Percentiles rank a stretch among this genome's conserved stretches.
Evolutionary conservation across 2,797 vertebrate genomes (phyloP).

Genomic region (Caiman crocodilus): DNA sequence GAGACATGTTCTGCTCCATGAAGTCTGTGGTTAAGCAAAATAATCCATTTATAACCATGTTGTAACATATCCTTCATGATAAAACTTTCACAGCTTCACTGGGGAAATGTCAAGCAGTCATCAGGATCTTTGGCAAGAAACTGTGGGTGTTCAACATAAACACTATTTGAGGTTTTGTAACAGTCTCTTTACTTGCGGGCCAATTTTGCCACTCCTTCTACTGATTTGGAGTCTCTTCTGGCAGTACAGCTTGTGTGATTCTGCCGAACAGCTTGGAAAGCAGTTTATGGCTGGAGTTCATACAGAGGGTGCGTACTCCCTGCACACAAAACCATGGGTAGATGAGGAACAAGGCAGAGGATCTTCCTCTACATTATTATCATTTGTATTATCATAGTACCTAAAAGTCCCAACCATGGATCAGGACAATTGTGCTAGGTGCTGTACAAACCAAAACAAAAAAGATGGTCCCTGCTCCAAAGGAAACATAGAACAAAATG

Average conservation of each 20-base stretch:
- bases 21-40: not conserved
- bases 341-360: not conserved
- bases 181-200: not conserved
- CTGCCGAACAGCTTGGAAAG: not conserved
- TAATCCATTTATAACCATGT: not conserved
- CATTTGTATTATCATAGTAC: not conserved
- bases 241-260: not conserved
- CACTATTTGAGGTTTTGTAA: not conserved
- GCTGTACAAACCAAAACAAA: not conserved
- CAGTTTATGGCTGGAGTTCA: fast-evolving
- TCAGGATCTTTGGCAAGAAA: not conserved
- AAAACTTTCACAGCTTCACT: not conserved
- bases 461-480: not conserved
- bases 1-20: not conserved
- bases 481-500: not conserved
- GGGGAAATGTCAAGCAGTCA: not conserved
- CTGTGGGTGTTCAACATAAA: not conserved
- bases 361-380: not conserved
- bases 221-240: not conserved
- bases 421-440: not conserved
- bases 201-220: not conserved
- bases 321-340: not conserved
- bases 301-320: not conserved
- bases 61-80: not conserved
- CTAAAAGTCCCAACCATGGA: not conserved